These are phyloP conservation scores for Willowsia nigromaculata DNA, from an alignment of 2,888 invertebrate species.

Conservation along the genomic window DNA sequence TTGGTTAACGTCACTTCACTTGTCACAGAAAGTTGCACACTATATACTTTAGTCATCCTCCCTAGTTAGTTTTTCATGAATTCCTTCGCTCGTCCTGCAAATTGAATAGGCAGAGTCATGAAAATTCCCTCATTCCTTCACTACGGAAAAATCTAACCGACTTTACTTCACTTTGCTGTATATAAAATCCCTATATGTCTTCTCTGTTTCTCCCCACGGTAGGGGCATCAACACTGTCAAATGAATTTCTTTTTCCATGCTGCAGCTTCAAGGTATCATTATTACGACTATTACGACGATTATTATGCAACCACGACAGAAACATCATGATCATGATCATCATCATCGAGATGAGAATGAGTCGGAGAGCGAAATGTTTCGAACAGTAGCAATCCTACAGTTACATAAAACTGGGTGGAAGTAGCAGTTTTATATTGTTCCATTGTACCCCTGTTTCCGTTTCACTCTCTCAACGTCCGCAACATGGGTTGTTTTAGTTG, in stretches of 20 bases:
- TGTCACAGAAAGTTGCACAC: constrained; percentile 17
- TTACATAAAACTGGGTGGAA: neutral
- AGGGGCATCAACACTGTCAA: neutral
- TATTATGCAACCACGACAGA: constrained; percentile 22
- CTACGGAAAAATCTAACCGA: neutral
- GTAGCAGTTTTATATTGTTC: neutral
- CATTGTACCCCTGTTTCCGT: neutral
- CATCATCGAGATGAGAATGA: too few relatives aligned
- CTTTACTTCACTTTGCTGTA: neutral
- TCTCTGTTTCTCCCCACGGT: neutral
- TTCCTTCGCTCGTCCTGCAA: neutral
- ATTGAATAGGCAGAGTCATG: neutral
- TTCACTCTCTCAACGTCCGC: neutral
- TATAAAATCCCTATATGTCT: neutral
- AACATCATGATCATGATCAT: neutral
- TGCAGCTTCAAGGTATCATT: neutral
- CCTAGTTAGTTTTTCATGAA: neutral
- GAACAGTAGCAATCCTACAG: neutral
- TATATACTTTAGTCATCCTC: neutral
- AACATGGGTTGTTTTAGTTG: neutral
- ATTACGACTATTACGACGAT: neutral
- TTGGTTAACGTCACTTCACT: constrained; percentile 15
- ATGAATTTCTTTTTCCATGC: neutral
- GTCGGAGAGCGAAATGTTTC: neutral
- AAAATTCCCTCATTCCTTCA: neutral